A percentile compares a stretch with the other conserved stretches of the same genome.
phyloP scores from a whole-genome alignment of 2,888 invertebrate genomes.

The Sclerodermus sp. region DNA sequence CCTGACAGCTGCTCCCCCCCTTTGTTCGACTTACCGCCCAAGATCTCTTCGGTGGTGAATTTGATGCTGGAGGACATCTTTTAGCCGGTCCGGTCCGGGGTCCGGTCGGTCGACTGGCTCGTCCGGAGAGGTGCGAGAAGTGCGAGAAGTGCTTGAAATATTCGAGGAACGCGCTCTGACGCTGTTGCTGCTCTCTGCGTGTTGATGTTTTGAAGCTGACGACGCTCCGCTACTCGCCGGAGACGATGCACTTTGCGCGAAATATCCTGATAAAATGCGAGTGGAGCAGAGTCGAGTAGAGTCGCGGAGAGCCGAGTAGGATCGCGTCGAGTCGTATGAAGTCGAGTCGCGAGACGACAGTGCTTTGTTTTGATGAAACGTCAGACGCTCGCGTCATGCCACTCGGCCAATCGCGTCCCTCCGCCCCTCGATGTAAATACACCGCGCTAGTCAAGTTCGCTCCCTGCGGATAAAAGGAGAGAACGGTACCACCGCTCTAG shows the following conservation, averaged over 20 bases:
- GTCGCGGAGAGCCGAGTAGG: no score
- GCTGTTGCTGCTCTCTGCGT: background rate
- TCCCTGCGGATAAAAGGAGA: background rate
- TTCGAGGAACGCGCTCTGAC: background rate
- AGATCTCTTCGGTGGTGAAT: constrained; percentile 44
- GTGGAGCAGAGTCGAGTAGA: background rate
- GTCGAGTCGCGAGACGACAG: constrained; percentile 25
- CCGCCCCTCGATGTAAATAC: constrained; percentile 33
- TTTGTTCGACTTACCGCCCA: constrained; percentile 44
- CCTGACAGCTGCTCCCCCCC: constrained; percentile 36
- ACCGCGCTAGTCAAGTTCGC: constrained; percentile 23
- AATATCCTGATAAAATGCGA: constrained; percentile 40
- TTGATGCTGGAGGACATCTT: constrained; percentile 46
- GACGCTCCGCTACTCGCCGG: constrained; percentile 1
- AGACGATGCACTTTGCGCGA: constrained; percentile 35
- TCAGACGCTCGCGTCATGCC: constrained; percentile 43
- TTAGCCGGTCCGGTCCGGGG: no score
- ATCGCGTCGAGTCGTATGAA: constrained; percentile 8
- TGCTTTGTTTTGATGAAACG: constrained; percentile 54
- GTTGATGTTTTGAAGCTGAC: background rate
- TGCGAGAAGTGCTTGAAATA: no score
- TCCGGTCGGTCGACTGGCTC: background rate
- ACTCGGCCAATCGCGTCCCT: constrained; percentile 32
- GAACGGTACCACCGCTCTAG: no score
- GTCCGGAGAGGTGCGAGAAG: no score